A percentile compares a stretch with the other conserved stretches of the same genome.
Conservation (phyloP, 2,797 vertebrate species). For the Notamacropus eugenii region DNA sequence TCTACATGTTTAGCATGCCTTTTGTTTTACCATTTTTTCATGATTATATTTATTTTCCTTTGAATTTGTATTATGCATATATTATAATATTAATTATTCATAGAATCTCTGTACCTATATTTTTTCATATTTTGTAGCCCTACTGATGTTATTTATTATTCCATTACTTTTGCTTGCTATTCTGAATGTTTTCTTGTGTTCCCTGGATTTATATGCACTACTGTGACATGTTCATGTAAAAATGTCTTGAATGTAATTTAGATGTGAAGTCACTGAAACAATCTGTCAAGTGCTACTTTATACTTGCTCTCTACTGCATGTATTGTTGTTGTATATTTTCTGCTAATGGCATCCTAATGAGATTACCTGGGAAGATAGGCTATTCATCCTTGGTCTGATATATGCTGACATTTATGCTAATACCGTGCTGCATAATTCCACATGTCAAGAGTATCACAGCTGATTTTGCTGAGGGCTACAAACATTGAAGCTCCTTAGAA, state of each 20-base stretch:
- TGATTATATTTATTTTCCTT: not conserved
- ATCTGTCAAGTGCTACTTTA: not conserved
- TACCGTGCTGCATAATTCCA: not conserved
- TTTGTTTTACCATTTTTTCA: not conserved
- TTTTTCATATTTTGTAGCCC: not conserved
- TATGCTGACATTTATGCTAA: not conserved
- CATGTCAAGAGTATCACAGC: not conserved
- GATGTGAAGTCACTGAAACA: not conserved
- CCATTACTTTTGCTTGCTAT: not conserved
- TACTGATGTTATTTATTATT: not conserved
- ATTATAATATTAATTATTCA: not conserved
- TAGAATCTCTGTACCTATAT: not conserved
- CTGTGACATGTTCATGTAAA: not conserved
- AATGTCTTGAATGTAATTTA: not conserved
- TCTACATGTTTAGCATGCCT: not conserved
- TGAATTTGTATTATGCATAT: not conserved
- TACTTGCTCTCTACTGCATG: not conserved
- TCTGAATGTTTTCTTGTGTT: not conserved
- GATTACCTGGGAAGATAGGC: not conserved
- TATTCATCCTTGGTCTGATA: not conserved
- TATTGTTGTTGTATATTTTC: not conserved
- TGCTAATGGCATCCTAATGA: not conserved
- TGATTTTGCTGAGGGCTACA: not conserved
- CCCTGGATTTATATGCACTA: not conserved
- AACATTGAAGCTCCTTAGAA: not conserved